These are phyloP conservation scores for Megamerina dolium DNA, from an alignment of 2,888 invertebrate species.

Conservation along the genomic window DNA sequence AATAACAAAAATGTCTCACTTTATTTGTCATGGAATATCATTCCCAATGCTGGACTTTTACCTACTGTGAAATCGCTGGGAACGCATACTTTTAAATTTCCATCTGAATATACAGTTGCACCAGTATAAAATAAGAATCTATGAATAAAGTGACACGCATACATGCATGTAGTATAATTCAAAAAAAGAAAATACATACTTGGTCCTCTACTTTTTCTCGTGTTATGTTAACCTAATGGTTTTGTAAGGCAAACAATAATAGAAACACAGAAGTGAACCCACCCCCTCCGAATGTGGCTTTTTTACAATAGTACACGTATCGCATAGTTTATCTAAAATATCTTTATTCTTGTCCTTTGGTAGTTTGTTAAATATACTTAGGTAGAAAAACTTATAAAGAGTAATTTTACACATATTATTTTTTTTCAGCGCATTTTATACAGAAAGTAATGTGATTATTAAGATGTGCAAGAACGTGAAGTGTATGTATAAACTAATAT, in stretches of 20 bases:
- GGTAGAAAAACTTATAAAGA: slow-evolving; percentile 18
- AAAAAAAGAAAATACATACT: too few relatives aligned
- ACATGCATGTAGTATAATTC: too few relatives aligned
- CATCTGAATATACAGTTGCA: slow-evolving; percentile 73
- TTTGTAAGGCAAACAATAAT: neutral
- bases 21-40: slow-evolving; percentile 95
- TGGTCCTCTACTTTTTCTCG: too few relatives aligned
- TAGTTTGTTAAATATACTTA: slow-evolving; percentile 24
- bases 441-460: slow-evolving; percentile 18
- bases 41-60: slow-evolving; percentile 94
- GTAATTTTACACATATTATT: slow-evolving; percentile 20
- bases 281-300: neutral
- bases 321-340: slow-evolving; percentile 13
- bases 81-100: slow-evolving; percentile 84
- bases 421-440: slow-evolving; percentile 19
- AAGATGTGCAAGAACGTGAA: slow-evolving; percentile 16
- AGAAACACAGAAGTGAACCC: neutral
- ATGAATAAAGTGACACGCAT: too few relatives aligned
- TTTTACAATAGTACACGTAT: neutral
- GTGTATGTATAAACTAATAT: slow-evolving; percentile 18
- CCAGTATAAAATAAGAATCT: slow-evolving; percentile 45
- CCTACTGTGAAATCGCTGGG: slow-evolving; percentile 82
- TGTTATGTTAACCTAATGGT: too few relatives aligned
- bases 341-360: slow-evolving; percentile 22
- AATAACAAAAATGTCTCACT: slow-evolving; percentile 91